Conservation (phyloP, 2,888 invertebrate genomes). For the Timandra comae region DNA sequence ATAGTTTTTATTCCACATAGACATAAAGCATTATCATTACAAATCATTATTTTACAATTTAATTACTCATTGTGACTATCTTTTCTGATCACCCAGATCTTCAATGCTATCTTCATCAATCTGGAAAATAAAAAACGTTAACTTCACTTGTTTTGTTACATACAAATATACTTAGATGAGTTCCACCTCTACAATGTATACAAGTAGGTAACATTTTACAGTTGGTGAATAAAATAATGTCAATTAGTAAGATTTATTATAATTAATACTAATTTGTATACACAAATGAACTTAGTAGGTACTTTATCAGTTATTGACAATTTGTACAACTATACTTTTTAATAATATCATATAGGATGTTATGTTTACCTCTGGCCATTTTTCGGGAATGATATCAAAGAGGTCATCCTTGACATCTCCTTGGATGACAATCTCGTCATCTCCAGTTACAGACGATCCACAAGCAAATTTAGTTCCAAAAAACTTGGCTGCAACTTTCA, state of each 20-base stretch:
- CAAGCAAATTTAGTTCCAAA: constrained; percentile 99
- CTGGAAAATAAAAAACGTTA: no score
- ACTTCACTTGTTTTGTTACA: no score
- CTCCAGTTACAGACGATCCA: constrained; percentile 98
- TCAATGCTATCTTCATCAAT: constrained; percentile 94
- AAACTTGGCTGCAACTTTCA: constrained; percentile 98
- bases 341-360: no score
- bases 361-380: constrained; percentile 91
- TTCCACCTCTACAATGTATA: no score
- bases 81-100: constrained; percentile 94
- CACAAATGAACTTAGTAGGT: no score
- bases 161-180: no score
- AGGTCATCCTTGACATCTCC: constrained; percentile 99
- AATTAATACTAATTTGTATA: no score
- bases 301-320: no score
- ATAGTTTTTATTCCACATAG: constrained; percentile 8
- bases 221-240: no score
- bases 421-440: constrained; percentile 99
- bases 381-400: constrained; percentile 98
- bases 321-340: no score
- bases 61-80: constrained; percentile 72
- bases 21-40: constrained; percentile 28
- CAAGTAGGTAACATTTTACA: no score
- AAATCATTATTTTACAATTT: constrained; percentile 14
- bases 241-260: no score